Evolutionary conservation across 2,888 invertebrate genomes (phyloP).

Genomic region (Erpobdella octoculata): DNA sequence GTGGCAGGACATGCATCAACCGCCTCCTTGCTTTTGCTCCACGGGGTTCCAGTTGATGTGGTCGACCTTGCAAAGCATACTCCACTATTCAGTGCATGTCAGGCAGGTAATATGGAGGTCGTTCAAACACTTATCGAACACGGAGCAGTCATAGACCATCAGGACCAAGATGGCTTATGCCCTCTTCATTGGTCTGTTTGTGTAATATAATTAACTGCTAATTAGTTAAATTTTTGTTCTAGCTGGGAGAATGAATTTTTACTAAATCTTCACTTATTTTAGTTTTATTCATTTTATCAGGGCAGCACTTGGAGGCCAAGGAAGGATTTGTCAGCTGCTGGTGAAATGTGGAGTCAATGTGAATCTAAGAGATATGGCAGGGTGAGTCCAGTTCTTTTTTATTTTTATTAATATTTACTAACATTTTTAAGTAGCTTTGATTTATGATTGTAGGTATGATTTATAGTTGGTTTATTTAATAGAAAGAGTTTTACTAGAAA

Average conservation of each 20-base stretch:
- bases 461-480: no score
- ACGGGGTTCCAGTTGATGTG: slow-evolving; percentile 45
- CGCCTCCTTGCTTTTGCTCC: slow-evolving; percentile 46
- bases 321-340: slow-evolving; percentile 51
- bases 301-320: slow-evolving; percentile 52
- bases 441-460: no score
- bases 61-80: slow-evolving; percentile 50
- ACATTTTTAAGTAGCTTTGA: no score
- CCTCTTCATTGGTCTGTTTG: slow-evolving; percentile 50
- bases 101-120: slow-evolving; percentile 44
- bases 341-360: slow-evolving; percentile 49
- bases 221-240: not conserved
- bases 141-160: slow-evolving; percentile 46
- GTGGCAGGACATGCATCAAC: slow-evolving; percentile 48
- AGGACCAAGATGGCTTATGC: slow-evolving; percentile 50
- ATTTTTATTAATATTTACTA: not conserved
- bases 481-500: no score
- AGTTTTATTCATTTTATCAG: slow-evolving; percentile 38
- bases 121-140: slow-evolving; percentile 48
- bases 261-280: not conserved
- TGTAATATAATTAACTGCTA: not conserved
- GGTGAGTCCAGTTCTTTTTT: slow-evolving; percentile 42
- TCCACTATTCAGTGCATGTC: slow-evolving; percentile 44
- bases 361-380: slow-evolving; percentile 48
- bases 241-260: not conserved